Conservation (phyloP, 2,888 invertebrate genomes). For the Theretra japonica region DNA sequence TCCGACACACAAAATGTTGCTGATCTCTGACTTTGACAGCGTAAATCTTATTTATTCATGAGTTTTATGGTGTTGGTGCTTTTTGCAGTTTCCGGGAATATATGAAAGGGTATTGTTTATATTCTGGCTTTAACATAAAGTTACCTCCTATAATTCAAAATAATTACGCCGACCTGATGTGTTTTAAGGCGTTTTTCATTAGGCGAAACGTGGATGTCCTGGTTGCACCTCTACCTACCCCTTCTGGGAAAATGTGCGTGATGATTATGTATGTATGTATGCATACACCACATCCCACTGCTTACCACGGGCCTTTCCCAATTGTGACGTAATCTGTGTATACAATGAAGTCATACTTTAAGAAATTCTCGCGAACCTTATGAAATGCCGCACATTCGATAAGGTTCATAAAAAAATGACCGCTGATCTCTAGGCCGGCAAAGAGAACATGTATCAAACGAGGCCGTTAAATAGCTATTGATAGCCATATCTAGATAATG, state of each 20-base stretch:
- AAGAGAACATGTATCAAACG: background rate
- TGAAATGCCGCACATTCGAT: background rate
- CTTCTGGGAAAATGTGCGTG: too few species aligned
- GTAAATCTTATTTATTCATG: background rate
- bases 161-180: too few species aligned
- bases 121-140: too few species aligned
- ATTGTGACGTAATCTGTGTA: background rate
- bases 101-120: too few species aligned
- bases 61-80: background rate
- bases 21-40: conserved; percentile 6
- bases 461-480: conserved; percentile 11
- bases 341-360: background rate
- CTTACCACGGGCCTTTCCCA: background rate
- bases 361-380: background rate
- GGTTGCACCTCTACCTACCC: too few species aligned
- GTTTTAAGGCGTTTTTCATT: too few species aligned
- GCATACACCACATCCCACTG: too few species aligned
- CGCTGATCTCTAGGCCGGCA: conserved; percentile 11
- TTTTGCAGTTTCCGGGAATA: background rate
- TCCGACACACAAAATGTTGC: conserved; percentile 7
- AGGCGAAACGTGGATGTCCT: too few species aligned
- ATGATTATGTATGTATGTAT: too few species aligned
- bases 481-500: conserved; percentile 4
- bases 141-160: too few species aligned
- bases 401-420: conserved; percentile 10